A percentile compares a stretch with the other conserved stretches of the same genome.
These are phyloP conservation scores for Pimephales promelas DNA, from an alignment of 2,113 vertebrate genomes.

Conservation along the genomic window DNA sequence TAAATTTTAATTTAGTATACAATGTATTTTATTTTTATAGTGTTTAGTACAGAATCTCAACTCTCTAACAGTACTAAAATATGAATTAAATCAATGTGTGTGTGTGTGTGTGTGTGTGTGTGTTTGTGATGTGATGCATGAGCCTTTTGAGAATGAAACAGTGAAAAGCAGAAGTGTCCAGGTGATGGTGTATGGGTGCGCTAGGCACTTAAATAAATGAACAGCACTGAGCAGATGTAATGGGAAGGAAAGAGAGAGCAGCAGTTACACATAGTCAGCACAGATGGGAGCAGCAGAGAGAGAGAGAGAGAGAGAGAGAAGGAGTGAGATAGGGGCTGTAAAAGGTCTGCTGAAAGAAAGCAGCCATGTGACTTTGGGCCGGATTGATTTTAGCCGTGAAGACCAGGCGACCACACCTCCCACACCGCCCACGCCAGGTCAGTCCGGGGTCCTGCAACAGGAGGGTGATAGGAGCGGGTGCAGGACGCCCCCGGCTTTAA, in stretches of 20 bases:
- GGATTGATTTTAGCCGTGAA: conserved; percentile 51
- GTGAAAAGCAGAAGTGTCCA: conserved; percentile 9
- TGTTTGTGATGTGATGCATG: neutral
- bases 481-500: conserved; percentile 2
- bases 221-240: conserved; percentile 52
- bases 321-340: neutral
- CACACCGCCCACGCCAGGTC: conserved; percentile 52
- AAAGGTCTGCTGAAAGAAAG: neutral
- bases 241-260: conserved; percentile 46
- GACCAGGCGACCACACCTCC: conserved; percentile 45
- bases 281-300: conserved; percentile 46
- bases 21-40: neutral
- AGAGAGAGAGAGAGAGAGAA: neutral
- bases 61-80: no score
- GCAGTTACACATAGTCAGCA: conserved; percentile 56
- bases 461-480: conserved; percentile 16
- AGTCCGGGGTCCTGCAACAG: conserved; percentile 26
- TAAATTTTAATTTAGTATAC: neutral
- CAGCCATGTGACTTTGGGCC: conserved; percentile 38
- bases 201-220: conserved; percentile 46
- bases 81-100: no score
- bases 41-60: no score
- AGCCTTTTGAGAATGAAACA: conserved; percentile 33
- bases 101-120: no score
- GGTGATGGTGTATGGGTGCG: conserved; percentile 26